Evolutionary conservation across 2,888 invertebrate genomes (phyloP), one percentile per base, ranked within the genome.

Genomic region (Caenorhabditis sp.): DNA sequence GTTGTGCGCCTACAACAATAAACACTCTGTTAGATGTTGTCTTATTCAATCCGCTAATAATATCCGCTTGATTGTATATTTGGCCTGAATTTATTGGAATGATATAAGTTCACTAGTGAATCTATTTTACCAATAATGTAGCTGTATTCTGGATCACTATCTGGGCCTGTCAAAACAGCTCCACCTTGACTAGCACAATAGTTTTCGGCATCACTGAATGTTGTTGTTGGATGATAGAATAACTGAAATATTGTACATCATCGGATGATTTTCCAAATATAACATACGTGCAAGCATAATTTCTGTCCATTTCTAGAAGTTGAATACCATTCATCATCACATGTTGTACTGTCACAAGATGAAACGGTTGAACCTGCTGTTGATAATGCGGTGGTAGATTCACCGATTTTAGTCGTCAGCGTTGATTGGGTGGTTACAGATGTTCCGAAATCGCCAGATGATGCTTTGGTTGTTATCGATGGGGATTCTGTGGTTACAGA

Each of bases 81-180:
- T 70, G 70, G 2, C 61, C 67, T 67, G 59, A 58, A 67, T 59
- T 1, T 17, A n/a, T n/a, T 20, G 31, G 0, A 2, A 14, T 3
- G 0, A 12, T n/a, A 49, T 26, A n/a, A 20, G 8, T 36, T 14
- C 4, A 31, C 31, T 31, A 31, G 4, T 10, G 31, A 31, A 25
- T n/a, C n/a, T n/a, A 8, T 17, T 25, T 23, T 38, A 67, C 68
- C 53, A 21, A 70, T 36, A n/a, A 63, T 38, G 17, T 59, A 54
- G 36, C 64, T 66, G 31, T 65, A 70, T 52, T 70, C 62, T 12
- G 27, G 36, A 10, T 52, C 31, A 14, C 59, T 66, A 17, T 70
- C 65, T 7, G 70, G 70, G n/a, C 70, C 70, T 8, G 70, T 70
- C 1, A 70, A 23, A 59, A 70, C 65, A 7, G 65, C 70, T 57